Conservation (phyloP, 2,797 vertebrate genomes). For the Acrocephalus scirpaceus region DNA sequence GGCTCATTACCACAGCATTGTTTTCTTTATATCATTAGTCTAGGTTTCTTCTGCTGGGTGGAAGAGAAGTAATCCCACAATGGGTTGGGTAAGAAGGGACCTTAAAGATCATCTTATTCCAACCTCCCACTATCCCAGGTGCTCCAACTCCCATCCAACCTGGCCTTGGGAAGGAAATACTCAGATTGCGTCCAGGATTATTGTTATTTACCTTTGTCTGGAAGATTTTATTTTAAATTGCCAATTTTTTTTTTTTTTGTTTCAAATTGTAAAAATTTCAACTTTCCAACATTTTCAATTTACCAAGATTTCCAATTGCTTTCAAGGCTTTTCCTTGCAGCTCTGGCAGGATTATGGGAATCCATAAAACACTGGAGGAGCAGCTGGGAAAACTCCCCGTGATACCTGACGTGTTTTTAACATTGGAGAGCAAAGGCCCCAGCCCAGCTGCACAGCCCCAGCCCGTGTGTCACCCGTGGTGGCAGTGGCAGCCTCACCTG, state of each 20-base stretch:
- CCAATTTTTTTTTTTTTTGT: neutral
- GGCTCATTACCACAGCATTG: neutral
- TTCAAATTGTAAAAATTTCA: neutral
- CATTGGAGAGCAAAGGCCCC: neutral
- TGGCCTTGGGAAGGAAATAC: neutral
- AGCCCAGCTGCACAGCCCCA: fast-evolving
- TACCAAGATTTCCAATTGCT: neutral
- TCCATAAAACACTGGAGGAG: neutral
- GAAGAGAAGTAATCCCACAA: neutral
- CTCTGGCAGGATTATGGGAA: neutral
- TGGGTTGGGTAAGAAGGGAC: neutral
- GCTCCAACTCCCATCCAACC: neutral
- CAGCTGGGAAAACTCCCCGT: neutral
- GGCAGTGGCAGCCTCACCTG: slow-evolving; percentile 82
- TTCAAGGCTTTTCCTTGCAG: neutral
- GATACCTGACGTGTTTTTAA: neutral
- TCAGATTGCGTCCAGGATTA: neutral
- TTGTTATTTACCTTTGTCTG: neutral
- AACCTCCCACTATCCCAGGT: neutral
- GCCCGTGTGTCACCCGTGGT: neutral
- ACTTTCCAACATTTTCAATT: neutral
- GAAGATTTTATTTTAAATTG: neutral
- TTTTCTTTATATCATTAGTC: neutral
- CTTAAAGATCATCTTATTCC: neutral
- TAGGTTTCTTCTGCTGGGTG: neutral